Evolutionary conservation across 2,113 vertebrate species (phyloP).

Genomic region (Gobio gobio): DNA sequence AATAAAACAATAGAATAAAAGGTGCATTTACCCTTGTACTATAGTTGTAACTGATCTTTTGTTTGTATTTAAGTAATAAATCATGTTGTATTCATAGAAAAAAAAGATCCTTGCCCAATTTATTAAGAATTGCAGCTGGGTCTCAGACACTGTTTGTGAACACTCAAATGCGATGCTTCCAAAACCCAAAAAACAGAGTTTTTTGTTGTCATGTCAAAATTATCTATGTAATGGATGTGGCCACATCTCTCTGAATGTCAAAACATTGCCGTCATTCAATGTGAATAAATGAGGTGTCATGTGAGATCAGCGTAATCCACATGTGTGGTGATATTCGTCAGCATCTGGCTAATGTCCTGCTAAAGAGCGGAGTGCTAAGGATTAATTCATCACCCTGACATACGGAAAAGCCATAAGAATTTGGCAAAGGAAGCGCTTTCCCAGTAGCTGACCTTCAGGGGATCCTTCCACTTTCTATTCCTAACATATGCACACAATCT

Average conservation of each 20-base stretch:
- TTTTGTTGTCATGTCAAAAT: neutral
- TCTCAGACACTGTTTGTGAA: neutral
- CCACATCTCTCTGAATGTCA: neutral
- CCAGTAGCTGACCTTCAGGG: slow-evolving; percentile 34
- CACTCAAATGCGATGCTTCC: neutral
- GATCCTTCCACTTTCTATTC: slow-evolving; percentile 27
- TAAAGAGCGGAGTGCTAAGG: neutral
- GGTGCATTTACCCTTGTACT: neutral
- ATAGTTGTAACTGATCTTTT: neutral
- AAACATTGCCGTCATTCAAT: neutral
- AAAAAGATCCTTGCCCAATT: neutral
- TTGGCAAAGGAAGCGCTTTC: slow-evolving; percentile 20
- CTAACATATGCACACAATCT: neutral
- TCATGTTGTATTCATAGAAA: neutral
- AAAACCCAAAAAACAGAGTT: neutral
- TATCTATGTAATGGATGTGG: neutral
- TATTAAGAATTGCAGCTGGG: neutral
- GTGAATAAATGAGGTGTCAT: neutral
- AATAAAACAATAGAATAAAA: neutral
- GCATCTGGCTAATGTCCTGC: slow-evolving; percentile 8
- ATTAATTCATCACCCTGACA: slow-evolving; percentile 9
- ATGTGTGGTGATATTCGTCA: neutral
- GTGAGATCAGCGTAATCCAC: neutral
- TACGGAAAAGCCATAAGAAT: neutral
- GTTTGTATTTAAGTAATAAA: neutral